phyloP scores from a whole-genome alignment of 2,797 vertebrate genomes.

The Pipistrellus pipistrellus region DNA sequence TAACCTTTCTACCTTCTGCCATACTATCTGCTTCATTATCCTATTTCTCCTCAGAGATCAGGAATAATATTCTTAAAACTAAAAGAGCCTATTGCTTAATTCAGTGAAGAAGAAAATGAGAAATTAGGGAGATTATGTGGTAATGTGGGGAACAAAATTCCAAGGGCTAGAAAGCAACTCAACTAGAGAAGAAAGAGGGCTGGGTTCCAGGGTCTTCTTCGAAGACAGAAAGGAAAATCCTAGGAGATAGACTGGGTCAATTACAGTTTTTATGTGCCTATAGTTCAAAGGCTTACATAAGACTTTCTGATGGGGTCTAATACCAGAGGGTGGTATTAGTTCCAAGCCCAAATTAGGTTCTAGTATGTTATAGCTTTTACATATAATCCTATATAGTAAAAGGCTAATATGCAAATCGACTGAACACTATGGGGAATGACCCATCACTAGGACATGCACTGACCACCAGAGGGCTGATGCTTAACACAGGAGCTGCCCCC shows the following conservation, averaged over 20 bases:
- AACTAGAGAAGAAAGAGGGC: background rate
- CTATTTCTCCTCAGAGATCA: background rate
- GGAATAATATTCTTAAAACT: background rate
- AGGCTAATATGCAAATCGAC: too few species aligned
- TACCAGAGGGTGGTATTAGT: background rate
- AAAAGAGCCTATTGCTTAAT: background rate
- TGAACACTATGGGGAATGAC: too few species aligned
- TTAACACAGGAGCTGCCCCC: too few species aligned
- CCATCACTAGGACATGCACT: rapidly evolving
- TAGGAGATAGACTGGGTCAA: background rate
- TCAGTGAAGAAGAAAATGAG: background rate
- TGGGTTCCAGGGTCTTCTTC: background rate
- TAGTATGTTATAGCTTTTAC: background rate
- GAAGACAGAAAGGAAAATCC: background rate
- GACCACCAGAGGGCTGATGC: too few species aligned
- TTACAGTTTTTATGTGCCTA: background rate
- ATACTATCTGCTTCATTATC: background rate
- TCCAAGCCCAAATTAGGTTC: background rate
- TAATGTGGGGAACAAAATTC: background rate
- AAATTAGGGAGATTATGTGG: background rate
- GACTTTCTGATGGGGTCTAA: background rate
- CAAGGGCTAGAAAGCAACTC: background rate
- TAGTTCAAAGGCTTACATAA: background rate
- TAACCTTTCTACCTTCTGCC: background rate
- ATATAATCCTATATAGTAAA: background rate